Conservation (phyloP, 2,797 vertebrate species). For the Halcyon leucocephala region DNA sequence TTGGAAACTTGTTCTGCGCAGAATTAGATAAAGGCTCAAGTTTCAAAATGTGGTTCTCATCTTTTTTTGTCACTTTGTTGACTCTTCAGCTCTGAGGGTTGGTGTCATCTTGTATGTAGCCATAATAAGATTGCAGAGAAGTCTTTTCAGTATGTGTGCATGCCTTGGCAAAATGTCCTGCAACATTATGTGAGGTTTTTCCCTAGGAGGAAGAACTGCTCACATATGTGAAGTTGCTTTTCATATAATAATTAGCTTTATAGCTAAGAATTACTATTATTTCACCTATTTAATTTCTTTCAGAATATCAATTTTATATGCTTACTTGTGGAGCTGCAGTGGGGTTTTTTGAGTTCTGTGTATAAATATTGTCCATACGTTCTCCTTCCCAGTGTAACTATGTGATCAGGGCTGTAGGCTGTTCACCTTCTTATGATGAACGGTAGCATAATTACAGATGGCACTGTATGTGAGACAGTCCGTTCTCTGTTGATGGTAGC, state of each 20-base stretch:
- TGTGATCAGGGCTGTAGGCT: neutral
- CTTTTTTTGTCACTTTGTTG: neutral
- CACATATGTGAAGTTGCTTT: neutral
- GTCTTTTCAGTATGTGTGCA: neutral
- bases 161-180: neutral
- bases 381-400: neutral
- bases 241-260: neutral
- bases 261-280: neutral
- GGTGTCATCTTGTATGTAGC: neutral
- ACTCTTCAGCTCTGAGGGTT: conserved; percentile 14
- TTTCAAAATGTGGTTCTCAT: neutral
- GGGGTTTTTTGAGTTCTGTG: neutral
- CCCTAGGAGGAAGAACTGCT: neutral
- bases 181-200: neutral
- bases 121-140: neutral
- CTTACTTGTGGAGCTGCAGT: neutral
- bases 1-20: neutral
- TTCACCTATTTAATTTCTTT: neutral
- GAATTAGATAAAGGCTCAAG: neutral
- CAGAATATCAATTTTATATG: neutral
- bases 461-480: neutral
- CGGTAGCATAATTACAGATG: neutral
- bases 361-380: neutral
- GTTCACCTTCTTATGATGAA: neutral
- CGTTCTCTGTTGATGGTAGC: neutral